Evolutionary conservation across 2,113 vertebrate genomes (phyloP).

Genomic region (Neofelis nebulosa): DNA sequence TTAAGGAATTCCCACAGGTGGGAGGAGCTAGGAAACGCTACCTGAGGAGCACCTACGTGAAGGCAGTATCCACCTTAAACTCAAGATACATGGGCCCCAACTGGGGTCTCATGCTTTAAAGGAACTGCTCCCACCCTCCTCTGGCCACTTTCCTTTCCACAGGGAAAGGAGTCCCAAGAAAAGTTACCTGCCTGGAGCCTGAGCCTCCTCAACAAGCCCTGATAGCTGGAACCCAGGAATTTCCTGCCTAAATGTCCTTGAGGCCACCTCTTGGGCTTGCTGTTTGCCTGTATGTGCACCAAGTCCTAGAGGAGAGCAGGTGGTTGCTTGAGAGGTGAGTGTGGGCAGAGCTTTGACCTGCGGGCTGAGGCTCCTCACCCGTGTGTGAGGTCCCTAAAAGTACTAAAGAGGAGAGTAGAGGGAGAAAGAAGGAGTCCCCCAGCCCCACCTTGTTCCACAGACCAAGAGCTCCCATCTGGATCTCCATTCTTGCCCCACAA

Average conservation of each 20-base stretch:
- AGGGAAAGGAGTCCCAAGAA: neutral
- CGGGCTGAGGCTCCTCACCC: neutral
- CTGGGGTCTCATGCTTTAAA: neutral
- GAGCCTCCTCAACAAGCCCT: neutral
- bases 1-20: neutral
- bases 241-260: neutral
- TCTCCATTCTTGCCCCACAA: neutral
- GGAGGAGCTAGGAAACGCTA: neutral
- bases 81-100: neutral
- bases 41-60: neutral
- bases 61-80: neutral
- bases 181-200: neutral
- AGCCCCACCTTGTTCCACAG: neutral
- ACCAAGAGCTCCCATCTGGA: neutral
- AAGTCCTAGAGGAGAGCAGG: neutral
- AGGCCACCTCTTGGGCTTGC: neutral
- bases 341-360: neutral
- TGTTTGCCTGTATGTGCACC: neutral
- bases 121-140: neutral
- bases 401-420: neutral
- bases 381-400: neutral
- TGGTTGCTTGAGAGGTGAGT: neutral
- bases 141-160: neutral
- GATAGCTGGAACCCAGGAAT: neutral
- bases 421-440: neutral